A percentile compares a stretch with the other conserved stretches of the same genome.
Evolutionary conservation across 2,797 vertebrate species (phyloP).

Genomic region (Ceyx erithaca): DNA sequence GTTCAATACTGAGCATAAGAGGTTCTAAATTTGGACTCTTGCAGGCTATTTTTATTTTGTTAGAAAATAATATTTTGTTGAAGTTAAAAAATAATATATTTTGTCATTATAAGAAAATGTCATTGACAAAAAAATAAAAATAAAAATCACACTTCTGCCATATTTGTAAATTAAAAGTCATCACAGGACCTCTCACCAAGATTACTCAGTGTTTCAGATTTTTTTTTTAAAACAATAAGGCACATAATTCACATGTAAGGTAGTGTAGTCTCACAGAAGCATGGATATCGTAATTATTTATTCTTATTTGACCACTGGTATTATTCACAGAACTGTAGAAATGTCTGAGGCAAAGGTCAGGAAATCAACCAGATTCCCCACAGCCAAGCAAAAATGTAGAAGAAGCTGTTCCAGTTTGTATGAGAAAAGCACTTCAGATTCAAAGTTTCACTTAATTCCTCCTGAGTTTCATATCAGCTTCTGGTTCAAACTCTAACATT

Average conservation of each 20-base stretch:
- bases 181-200: not conserved
- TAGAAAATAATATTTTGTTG: not conserved
- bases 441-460: not conserved
- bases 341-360: not conserved
- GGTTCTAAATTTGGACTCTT: too few relatives aligned
- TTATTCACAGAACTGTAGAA: not conserved
- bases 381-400: not conserved
- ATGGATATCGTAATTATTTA: rapidly evolving
- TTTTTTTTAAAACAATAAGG: not conserved
- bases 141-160: not conserved
- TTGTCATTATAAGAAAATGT: not conserved
- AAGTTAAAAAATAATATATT: not conserved
- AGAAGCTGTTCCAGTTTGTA: not conserved
- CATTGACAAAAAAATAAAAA: not conserved
- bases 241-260: not conserved
- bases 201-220: not conserved
- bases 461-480: not conserved
- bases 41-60: not conserved
- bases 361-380: not conserved
- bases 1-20: too few relatives aligned
- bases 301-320: not conserved
- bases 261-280: not conserved
- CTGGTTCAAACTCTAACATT: not conserved
- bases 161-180: not conserved
- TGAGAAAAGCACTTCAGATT: not conserved